Percentiles rank a stretch among this genome's conserved stretches.
phyloP scores from a whole-genome alignment of 2,888 invertebrate genomes.

The Rhagonycha fulva region DNA sequence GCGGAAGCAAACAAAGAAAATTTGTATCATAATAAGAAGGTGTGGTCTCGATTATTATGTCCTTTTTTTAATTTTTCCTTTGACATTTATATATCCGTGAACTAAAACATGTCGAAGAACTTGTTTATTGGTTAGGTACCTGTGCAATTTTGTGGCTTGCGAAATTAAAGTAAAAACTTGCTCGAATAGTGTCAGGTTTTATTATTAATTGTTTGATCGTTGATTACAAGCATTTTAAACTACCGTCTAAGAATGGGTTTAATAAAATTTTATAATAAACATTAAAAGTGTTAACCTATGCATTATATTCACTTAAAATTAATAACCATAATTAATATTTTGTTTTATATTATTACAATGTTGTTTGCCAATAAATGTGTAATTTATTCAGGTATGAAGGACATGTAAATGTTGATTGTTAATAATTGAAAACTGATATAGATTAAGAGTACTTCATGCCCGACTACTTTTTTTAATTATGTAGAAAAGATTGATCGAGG shows the following conservation, averaged over 20 bases:
- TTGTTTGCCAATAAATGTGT: neutral
- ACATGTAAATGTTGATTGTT: neutral
- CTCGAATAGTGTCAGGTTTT: neutral
- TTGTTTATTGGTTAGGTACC: neutral
- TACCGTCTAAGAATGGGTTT: neutral
- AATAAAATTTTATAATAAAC: neutral
- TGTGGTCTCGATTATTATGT: conserved; percentile 5
- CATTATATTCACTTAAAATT: neutral
- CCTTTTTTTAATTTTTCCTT: conserved; percentile 4
- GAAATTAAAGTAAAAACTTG: neutral
- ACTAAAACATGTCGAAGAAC: neutral
- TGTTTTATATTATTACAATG: neutral
- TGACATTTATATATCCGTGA: conserved; percentile 12
- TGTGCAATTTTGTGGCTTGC: neutral
- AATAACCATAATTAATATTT: neutral
- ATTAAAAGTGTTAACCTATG: neutral
- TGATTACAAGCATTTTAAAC: neutral
- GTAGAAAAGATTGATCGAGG: neutral
- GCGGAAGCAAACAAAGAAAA: neutral
- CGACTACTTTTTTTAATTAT: neutral
- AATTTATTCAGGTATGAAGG: neutral
- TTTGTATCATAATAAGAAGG: conserved; percentile 2
- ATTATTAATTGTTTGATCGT: neutral
- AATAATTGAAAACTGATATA: neutral
- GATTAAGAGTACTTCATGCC: neutral